Evolutionary conservation across 2,797 vertebrate genomes (phyloP), one percentile per base, ranked within the genome.

Genomic region (Caiman crocodilus): DNA sequence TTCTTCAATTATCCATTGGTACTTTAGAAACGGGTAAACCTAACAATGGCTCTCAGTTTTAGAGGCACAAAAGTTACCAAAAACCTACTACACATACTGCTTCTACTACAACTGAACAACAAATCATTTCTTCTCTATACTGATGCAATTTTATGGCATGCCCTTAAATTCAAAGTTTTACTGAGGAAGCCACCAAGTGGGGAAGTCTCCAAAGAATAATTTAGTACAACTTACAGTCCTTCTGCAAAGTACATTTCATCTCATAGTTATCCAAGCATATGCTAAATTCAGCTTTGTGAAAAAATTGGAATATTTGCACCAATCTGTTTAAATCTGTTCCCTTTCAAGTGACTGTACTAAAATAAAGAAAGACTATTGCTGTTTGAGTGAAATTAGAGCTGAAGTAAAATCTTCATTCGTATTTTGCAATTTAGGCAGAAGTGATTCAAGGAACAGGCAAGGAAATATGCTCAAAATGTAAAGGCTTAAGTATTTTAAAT

Each of bases 191-290:
- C 58, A 20, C 69, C 82, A 42, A 35, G 94, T 79, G 30, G 65
- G 14, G 55, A 83, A 92, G 56, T 77, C 67, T 75, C 79, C 64
- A 56, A 32, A 0, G 0, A 90, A 18, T 42, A 76, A 67, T 85
- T 57, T 61, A 91, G 64, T 10, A 84, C 50, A 8, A 17, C 14
- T 32, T 50, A 4, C 0, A 0, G 79, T 7, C 81, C 30, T 73
- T 82, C 77, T 8, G 80, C 82, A 91, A 59, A 88, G 57, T 28
- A 87, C 14, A 35, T 57, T 69, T 81, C 88, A 93, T 67, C 81
- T 63, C 35, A 65, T 35, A 0, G 2, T 35, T 90, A 74, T 17
- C 79, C 81, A 17, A 35, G 89, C 7, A 94, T 21, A 25, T 5
- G 60, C 28, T 78, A 21, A 61, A 82, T 82, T 21, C 23, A 50